Percentiles rank a stretch among this genome's conserved stretches.
These are phyloP conservation scores for Helicoverpa armigera DNA, from an alignment of 1,140 invertebrate genomes.

Conservation along the genomic window DNA sequence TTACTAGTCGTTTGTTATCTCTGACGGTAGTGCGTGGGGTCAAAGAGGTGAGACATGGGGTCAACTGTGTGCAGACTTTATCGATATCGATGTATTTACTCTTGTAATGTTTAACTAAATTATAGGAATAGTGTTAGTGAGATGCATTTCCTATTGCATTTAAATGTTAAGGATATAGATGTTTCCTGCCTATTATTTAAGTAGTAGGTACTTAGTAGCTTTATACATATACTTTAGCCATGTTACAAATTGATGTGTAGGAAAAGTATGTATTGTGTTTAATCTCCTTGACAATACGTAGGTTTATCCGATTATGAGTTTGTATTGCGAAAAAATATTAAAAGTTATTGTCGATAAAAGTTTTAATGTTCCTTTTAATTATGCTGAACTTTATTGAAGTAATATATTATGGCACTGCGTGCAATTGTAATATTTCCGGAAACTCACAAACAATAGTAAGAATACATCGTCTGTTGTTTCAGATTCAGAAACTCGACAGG, in stretches of 20 bases:
- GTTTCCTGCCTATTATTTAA: no score
- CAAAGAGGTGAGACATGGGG: background rate
- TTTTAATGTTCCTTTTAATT: background rate
- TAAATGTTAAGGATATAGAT: background rate
- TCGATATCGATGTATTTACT: background rate
- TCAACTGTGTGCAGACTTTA: slow-evolving; percentile 7
- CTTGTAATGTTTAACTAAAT: background rate
- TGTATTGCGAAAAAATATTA: no score
- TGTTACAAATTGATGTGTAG: no score
- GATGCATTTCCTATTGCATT: background rate
- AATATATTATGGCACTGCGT: background rate
- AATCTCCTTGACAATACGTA: no score
- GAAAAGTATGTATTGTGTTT: no score
- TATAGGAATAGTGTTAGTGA: no score
- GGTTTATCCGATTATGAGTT: no score
- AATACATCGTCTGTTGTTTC: slow-evolving; percentile 2
- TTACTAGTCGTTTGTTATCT: slow-evolving; percentile 4
- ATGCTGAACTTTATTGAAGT: background rate
- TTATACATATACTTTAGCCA: no score
- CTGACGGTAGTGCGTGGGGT: slow-evolving; percentile 19
- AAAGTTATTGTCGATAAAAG: no score
- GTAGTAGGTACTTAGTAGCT: no score
- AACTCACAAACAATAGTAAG: background rate
- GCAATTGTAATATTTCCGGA: background rate
- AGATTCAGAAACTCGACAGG: slow-evolving; percentile 12